phyloP scores from a whole-genome alignment of 2,888 invertebrate species.

The Archaeoteleia sp. region DNA sequence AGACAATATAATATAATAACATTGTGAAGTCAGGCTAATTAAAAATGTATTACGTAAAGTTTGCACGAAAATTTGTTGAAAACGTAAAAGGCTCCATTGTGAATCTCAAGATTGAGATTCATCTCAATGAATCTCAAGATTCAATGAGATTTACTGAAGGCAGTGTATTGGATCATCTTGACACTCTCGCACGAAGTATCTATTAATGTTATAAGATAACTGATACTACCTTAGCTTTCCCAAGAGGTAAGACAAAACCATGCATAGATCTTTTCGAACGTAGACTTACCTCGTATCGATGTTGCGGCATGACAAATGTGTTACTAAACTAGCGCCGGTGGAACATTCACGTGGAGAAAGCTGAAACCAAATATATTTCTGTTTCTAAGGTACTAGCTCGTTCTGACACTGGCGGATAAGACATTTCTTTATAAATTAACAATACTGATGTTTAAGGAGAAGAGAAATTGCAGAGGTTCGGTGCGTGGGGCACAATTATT shows the following conservation, averaged over 20 bases:
- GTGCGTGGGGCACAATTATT: too few relatives aligned
- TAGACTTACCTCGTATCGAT: constrained; percentile 36
- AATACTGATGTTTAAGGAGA: constrained; percentile 6
- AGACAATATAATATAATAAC: too few relatives aligned
- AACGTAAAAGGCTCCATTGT: constrained; percentile 24
- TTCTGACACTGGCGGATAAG: constrained; percentile 8
- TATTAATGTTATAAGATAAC: constrained; percentile 52
- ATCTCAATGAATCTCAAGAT: too few relatives aligned
- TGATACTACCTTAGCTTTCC: constrained; percentile 50
- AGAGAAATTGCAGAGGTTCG: too few relatives aligned
- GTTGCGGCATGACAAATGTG: constrained; percentile 47
- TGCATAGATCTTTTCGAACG: constrained; percentile 51
- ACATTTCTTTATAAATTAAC: constrained; percentile 33
- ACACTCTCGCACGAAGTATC: constrained; percentile 43
- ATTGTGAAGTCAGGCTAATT: too few relatives aligned
- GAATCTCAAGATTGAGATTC: too few relatives aligned
- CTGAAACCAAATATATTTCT: constrained; percentile 45
- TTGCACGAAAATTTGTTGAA: constrained; percentile 23
- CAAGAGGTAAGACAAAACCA: constrained; percentile 52
- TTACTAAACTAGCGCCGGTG: constrained; percentile 46
- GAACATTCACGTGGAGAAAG: constrained; percentile 43
- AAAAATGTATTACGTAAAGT: constrained; percentile 13
- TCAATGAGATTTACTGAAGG: constrained; percentile 40
- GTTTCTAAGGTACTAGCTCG: constrained; percentile 24
- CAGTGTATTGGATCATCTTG: constrained; percentile 50